Conservation (phyloP, 1,140 invertebrate genomes). For the Lithobius niger region DNA sequence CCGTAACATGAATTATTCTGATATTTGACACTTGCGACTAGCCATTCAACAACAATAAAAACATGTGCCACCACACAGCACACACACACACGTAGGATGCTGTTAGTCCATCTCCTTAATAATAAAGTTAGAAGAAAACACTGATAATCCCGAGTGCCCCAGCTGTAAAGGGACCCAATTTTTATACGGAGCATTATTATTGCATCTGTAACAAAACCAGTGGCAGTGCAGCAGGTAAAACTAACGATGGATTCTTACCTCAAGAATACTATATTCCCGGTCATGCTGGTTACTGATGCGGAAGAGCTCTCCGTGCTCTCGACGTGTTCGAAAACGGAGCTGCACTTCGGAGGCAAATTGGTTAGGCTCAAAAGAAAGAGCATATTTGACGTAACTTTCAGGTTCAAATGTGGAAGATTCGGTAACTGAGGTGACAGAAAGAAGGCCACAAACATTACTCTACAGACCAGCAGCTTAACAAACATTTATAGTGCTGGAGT, state of each 20-base stretch:
- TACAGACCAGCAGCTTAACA: too few species aligned
- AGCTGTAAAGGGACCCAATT: too few species aligned
- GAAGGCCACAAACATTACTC: not conserved
- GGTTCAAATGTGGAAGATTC: constrained; percentile 77
- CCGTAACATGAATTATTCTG: too few species aligned
- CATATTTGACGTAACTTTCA: constrained; percentile 90
- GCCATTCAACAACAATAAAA: too few species aligned
- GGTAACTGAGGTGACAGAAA: constrained; percentile 35
- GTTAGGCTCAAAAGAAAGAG: constrained; percentile 83
- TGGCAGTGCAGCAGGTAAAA: not conserved
- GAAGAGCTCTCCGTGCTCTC: constrained; percentile 81
- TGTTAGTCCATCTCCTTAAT: too few species aligned
- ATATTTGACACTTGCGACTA: too few species aligned
- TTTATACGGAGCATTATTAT: too few species aligned
- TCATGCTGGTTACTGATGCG: constrained; percentile 87
- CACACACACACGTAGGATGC: too few species aligned
- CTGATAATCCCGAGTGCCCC: too few species aligned
- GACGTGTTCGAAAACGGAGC: constrained; percentile 78
- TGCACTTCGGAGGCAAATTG: constrained; percentile 83
- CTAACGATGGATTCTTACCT: constrained; percentile 51
- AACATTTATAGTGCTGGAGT: not conserved
- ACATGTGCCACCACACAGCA: too few species aligned
- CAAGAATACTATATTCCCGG: constrained; percentile 83
- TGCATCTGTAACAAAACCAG: too few species aligned
- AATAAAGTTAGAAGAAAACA: too few species aligned